Evolutionary conservation across 2,888 invertebrate species (phyloP).

Genomic region (Desoria tigrina): DNA sequence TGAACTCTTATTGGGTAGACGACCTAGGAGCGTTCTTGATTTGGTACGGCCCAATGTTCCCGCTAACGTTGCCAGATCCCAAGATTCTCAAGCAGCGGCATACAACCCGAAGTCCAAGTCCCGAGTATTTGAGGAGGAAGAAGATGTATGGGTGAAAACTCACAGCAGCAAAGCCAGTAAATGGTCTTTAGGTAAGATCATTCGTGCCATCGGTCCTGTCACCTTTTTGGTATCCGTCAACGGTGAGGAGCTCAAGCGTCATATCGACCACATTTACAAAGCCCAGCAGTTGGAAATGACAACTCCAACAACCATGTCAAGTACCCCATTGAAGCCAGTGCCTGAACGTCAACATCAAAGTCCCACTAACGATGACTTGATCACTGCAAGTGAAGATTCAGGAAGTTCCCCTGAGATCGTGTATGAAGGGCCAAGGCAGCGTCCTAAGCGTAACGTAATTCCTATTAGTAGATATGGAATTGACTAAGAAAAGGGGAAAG

Average conservation of each 20-base stretch:
- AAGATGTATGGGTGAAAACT: conserved; percentile 21
- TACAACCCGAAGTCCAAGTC: not conserved
- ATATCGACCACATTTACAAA: not conserved
- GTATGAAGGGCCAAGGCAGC: no score
- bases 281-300: not conserved
- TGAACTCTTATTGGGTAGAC: conserved; percentile 5
- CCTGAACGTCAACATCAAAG: no score
- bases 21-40: conserved; percentile 13
- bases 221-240: not conserved
- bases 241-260: not conserved
- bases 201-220: not conserved
- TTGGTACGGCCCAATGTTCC: conserved; percentile 10
- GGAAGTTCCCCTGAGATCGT: no score
- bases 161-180: not conserved
- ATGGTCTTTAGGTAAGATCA: conserved; percentile 7
- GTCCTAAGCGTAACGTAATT: no score
- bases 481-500: no score
- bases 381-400: no score
- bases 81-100: not conserved
- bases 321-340: not conserved
- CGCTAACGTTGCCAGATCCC: not conserved
- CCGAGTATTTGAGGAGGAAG: not conserved
- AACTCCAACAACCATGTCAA: not conserved
- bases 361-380: no score
- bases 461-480: no score